Conservation (phyloP, 2,888 invertebrate species). For the Microctonus aethiopoides region DNA sequence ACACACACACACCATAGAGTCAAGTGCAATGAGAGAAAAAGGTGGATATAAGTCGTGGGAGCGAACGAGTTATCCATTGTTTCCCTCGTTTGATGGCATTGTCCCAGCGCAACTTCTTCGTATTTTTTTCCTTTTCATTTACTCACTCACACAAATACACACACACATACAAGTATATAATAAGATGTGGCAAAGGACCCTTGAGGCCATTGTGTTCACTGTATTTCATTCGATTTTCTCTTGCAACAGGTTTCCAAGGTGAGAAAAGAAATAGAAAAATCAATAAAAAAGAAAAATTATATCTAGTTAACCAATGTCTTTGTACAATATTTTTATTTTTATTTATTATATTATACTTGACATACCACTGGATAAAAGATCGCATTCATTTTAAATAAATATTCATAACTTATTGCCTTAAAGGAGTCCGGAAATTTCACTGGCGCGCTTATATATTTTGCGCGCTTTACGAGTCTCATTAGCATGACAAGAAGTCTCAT, state of each 20-base stretch:
- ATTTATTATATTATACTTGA: neutral
- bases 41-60: conserved; percentile 40
- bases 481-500: conserved; percentile 50
- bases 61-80: conserved; percentile 26
- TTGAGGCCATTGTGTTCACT: conserved; percentile 21
- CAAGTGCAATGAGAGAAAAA: conserved; percentile 8
- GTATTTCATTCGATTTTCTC: conserved; percentile 17
- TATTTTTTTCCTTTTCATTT: neutral
- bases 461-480: conserved; percentile 45
- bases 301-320: neutral
- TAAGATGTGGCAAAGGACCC: neutral
- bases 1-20: neutral
- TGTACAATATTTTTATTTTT: neutral
- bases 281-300: neutral
- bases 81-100: conserved; percentile 27
- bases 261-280: neutral
- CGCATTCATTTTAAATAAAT: neutral
- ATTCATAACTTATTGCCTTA: neutral
- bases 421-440: conserved; percentile 12
- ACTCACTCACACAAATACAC: neutral
- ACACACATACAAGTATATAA: no score
- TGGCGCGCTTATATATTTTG: conserved; percentile 26
- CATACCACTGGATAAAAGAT: neutral
- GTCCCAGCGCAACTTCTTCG: conserved; percentile 12
- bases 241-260: conserved; percentile 19